Base-by-base conservation (phyloP, 2,888 invertebrate species). In the Spialia ferax region DNA sequence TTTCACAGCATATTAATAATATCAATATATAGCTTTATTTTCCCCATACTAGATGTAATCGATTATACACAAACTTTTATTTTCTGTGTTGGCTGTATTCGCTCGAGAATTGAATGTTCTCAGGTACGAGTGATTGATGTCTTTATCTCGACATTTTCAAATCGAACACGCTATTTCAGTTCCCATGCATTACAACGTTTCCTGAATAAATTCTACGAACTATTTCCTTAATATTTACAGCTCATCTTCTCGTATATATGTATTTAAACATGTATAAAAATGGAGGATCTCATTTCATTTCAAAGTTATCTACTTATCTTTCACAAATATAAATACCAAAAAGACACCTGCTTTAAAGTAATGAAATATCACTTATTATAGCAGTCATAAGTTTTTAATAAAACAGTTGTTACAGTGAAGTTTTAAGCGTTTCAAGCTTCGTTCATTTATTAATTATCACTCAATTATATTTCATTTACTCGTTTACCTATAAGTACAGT, bases 51-150 rank as follows among this genome's bases (percentile, higher is more conserved):
- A 54, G 45, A 45, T 23, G 52, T 54, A 63, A 55, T 63, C 63
- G 52, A 54, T 59, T 52, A 65, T 60, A 72, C 69, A 66, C 62
- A 71, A 69, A 67, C 55, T 68, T 72, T 69, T 69, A 70, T 70
- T 69, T 68, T 68, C 61, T 71, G 69, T 70, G 55, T 74, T 77
- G 73, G 72, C 77, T 79, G 79, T 79, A 79, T 77, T 80, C 83
- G 78, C 79, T 75, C 59, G 84, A 78, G 85, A 85, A 79, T 83
- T 79, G 80, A 83, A 84, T 83, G 82, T 82, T 83, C 75, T 79
- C 81, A 84, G 83, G 83, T 83, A 82, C 79, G 77, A 83, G 80
- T 86, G 87, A 87, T 87, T 86, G 86, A 87, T 86, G 84, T 80
- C 79, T 84, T 82, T 80, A 82, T 82, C 78, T 81, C 79, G 80